Percentiles rank a stretch among this genome's conserved stretches.
These are phyloP conservation scores for Synergus umbraculus DNA, from an alignment of 2,888 invertebrate species.

Conservation along the genomic window DNA sequence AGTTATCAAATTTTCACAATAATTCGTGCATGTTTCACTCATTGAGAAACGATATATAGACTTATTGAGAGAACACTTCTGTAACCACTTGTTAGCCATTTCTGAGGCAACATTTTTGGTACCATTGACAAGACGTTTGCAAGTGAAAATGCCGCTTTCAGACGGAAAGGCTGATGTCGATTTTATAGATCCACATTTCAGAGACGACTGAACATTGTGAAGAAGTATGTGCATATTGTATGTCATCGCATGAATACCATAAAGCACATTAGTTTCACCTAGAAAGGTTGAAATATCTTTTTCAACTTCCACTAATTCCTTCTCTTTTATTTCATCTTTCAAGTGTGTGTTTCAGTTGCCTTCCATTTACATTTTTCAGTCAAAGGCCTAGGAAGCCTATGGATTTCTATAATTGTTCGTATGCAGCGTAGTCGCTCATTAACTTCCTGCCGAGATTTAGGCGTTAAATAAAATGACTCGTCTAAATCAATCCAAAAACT, in stretches of 20 bases:
- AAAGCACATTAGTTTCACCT: constrained; percentile 7
- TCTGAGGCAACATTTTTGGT: constrained; percentile 7
- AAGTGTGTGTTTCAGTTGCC: neutral
- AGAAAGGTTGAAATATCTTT: constrained; percentile 3
- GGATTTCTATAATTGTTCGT: neutral
- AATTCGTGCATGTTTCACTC: constrained; percentile 14
- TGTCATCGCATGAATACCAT: neutral
- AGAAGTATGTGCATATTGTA: constrained; percentile 1
- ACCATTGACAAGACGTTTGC: constrained; percentile 3
- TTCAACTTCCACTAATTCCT: neutral
- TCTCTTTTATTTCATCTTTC: neutral
- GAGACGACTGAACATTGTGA: neutral
- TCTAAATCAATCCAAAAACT: constrained; percentile 14
- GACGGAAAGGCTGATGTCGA: constrained; percentile 40
- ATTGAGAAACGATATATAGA: neutral
- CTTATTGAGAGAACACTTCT: constrained; percentile 3
- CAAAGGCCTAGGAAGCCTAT: neutral
- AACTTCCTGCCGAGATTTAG: neutral
- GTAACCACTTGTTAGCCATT: neutral
- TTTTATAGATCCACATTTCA: constrained; percentile 2
- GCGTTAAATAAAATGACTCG: neutral
- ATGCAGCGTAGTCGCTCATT: neutral
- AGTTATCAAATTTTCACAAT: constrained; percentile 6
- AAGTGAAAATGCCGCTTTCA: constrained; percentile 41
- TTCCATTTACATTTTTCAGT: constrained; percentile 5